Evolutionary conservation across 1,140 invertebrate species (phyloP).

Genomic region (Macrobrachium nipponense): DNA sequence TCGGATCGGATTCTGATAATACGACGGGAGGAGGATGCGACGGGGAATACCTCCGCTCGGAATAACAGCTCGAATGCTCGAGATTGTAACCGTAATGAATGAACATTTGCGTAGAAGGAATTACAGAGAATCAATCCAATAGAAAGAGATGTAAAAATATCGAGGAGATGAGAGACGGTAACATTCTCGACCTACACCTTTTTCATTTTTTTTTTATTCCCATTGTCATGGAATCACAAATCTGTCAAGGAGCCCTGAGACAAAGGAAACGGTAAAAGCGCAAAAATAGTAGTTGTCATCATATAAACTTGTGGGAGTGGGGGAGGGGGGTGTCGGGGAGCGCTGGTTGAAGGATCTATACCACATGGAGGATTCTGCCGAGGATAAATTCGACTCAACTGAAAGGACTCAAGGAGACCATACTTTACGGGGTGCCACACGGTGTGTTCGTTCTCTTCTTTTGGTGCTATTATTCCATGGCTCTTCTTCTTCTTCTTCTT

Average conservation of each 20-base stretch:
- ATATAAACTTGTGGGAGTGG: conserved; percentile 47
- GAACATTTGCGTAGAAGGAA: too few species aligned
- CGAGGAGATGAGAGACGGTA: neutral
- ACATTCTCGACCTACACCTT: neutral
- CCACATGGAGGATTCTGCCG: neutral
- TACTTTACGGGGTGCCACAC: neutral
- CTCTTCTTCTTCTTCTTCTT: too few species aligned
- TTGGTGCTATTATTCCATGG: too few species aligned
- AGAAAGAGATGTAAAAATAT: neutral
- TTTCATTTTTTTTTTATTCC: neutral
- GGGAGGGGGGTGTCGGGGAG: too few species aligned
- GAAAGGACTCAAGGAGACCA: neutral
- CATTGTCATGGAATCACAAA: conserved; percentile 47
- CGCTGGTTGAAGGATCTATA: conserved; percentile 44
- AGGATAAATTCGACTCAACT: conserved; percentile 13
- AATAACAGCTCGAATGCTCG: too few species aligned
- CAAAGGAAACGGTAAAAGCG: conserved; percentile 61
- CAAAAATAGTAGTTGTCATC: conserved; percentile 61
- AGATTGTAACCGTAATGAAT: too few species aligned
- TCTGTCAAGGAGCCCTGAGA: conserved; percentile 57
- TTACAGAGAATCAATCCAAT: too few species aligned
- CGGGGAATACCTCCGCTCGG: too few species aligned
- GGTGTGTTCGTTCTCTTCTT: too few species aligned
- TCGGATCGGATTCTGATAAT: neutral
- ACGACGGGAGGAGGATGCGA: too few species aligned